Evolutionary conservation across 2,888 invertebrate genomes (phyloP).

Genomic region (Ryuthela nishihirai): DNA sequence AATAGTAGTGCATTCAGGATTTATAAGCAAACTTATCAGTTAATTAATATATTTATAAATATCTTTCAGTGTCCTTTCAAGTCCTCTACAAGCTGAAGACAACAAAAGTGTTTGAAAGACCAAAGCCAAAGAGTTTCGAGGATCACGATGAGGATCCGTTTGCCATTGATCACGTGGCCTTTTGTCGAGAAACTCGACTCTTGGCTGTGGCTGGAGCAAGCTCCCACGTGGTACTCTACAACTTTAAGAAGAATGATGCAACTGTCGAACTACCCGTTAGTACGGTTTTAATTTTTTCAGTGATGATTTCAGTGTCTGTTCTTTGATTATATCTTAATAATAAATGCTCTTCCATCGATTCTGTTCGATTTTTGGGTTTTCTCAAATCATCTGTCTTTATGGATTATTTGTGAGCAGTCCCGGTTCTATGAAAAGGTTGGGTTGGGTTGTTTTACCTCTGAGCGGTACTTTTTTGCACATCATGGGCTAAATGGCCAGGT

Average conservation of each 20-base stretch:
- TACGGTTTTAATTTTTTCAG: slow-evolving; percentile 15
- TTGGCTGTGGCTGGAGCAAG: slow-evolving; percentile 87
- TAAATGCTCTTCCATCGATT: too few species aligned
- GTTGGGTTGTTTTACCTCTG: too few species aligned
- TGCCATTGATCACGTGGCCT: slow-evolving; percentile 80
- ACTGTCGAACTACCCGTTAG: slow-evolving; percentile 45
- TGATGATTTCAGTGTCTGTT: neutral
- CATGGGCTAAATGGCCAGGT: too few species aligned
- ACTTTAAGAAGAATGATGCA: slow-evolving; percentile 88
- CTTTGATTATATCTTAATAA: neutral
- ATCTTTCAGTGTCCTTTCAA: slow-evolving; percentile 73
- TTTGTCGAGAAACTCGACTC: slow-evolving; percentile 91
- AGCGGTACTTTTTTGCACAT: too few species aligned
- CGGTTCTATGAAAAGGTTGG: too few species aligned
- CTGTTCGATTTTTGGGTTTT: too few species aligned
- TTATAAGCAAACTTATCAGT: too few species aligned
- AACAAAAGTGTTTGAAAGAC: slow-evolving; percentile 81
- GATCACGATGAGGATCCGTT: slow-evolving; percentile 76
- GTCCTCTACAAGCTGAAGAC: slow-evolving; percentile 97
- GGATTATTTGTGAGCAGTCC: too few species aligned
- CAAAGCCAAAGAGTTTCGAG: slow-evolving; percentile 51
- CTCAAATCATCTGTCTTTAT: too few species aligned
- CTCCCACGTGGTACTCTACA: slow-evolving; percentile 91
- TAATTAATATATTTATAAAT: slow-evolving; percentile 13
- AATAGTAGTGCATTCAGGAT: too few species aligned